phyloP scores from a whole-genome alignment of 2,888 invertebrate genomes.

The Odontocerum albicorne region DNA sequence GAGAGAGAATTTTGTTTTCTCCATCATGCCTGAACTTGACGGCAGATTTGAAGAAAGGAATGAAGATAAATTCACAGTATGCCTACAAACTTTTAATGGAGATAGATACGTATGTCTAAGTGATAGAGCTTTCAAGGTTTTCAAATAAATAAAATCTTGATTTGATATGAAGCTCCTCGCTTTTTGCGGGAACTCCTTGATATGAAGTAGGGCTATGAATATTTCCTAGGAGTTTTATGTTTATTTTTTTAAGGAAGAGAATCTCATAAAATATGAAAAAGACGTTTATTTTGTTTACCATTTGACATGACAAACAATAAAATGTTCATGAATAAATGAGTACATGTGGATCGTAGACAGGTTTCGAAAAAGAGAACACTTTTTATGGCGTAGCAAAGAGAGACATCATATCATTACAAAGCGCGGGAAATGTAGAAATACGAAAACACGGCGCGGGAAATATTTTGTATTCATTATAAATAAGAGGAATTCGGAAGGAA shows the following conservation, averaged over 20 bases:
- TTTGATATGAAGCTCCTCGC: too few species aligned
- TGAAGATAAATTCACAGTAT: too few species aligned
- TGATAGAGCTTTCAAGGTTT: too few species aligned
- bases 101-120: too few species aligned
- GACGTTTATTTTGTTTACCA: constrained; percentile 1
- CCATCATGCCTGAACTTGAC: too few species aligned
- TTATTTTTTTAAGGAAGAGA: not conserved
- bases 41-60: too few species aligned
- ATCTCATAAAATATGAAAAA: not conserved
- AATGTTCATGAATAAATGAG: constrained; percentile 14
- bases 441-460: not conserved
- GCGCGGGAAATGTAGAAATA: not conserved
- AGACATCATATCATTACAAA: not conserved
- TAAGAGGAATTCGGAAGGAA: not conserved
- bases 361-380: not conserved
- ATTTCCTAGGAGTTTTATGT: not conserved
- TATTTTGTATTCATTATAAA: not conserved
- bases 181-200: too few species aligned
- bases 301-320: constrained; percentile 9
- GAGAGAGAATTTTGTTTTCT: too few species aligned
- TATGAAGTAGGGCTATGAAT: too few species aligned
- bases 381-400: not conserved
- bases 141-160: too few species aligned
- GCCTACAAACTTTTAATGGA: too few species aligned
- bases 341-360: not conserved